Evolutionary conservation across 2,797 vertebrate genomes (phyloP).

Genomic region (Pyrocephalus nanus): DNA sequence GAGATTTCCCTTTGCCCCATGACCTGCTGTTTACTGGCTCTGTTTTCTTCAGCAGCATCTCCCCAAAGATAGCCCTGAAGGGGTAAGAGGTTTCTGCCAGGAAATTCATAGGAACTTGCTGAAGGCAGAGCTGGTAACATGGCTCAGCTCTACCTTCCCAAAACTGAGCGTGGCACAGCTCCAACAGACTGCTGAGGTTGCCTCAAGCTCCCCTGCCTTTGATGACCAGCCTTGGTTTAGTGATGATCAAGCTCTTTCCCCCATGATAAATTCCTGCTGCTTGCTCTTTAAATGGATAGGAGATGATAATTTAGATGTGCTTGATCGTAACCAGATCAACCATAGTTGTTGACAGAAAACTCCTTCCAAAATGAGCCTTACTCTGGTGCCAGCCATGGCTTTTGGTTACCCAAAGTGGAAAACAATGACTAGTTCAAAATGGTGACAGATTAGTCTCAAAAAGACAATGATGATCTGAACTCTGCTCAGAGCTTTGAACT

Average conservation of each 20-base stretch:
- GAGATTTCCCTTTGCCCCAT: not conserved
- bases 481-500: not conserved
- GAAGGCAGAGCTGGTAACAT: not conserved
- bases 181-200: not conserved
- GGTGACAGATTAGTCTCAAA: not conserved
- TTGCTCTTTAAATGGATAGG: not conserved
- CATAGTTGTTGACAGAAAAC: not conserved
- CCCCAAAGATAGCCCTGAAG: not conserved
- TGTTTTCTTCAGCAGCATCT: not conserved
- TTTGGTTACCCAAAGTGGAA: not conserved
- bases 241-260: not conserved
- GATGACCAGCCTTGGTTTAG: not conserved
- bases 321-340: not conserved
- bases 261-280: not conserved
- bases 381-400: not conserved
- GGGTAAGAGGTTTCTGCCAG: not conserved
- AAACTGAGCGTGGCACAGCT: not conserved
- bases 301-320: not conserved
- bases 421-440: not conserved
- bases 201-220: not conserved
- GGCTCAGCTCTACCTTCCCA: not conserved
- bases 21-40: not conserved
- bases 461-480: not conserved
- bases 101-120: not conserved
- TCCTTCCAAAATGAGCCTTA: not conserved